These are phyloP conservation scores for Dasypus novemcinctus DNA, from an alignment of 2,113 vertebrate species.

Conservation along the genomic window DNA sequence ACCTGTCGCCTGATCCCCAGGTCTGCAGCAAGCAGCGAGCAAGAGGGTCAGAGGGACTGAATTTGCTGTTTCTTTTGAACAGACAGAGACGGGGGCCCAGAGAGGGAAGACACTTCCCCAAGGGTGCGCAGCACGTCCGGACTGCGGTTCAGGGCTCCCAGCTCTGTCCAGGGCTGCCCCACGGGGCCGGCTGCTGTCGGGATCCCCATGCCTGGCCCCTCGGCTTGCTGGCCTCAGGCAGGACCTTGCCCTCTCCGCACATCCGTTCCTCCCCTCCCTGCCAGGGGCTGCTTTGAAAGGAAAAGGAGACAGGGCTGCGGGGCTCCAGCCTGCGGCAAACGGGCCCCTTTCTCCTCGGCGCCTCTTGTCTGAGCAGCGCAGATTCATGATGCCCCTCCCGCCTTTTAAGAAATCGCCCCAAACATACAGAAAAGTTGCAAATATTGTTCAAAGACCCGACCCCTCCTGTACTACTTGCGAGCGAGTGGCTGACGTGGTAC, in stretches of 20 bases:
- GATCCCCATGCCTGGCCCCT: neutral
- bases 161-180: neutral
- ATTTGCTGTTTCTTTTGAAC: neutral
- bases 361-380: neutral
- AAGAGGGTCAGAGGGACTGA: neutral
- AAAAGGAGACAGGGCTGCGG: neutral
- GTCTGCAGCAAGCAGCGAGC: neutral
- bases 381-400: neutral
- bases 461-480: neutral
- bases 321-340: no score
- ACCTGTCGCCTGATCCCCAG: neutral
- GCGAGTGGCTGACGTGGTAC: neutral
- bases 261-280: rapidly evolving
- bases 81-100: neutral
- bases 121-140: neutral
- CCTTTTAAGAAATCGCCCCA: neutral
- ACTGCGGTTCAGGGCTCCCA: neutral
- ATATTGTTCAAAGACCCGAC: neutral
- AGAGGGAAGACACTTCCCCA: neutral
- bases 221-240: neutral
- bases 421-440: neutral
- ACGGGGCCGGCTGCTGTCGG: neutral
- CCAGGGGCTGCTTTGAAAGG: neutral
- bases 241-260: neutral
- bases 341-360: neutral